Conservation (phyloP, 2,113 vertebrate species). For the Tachysurus vachellii region DNA sequence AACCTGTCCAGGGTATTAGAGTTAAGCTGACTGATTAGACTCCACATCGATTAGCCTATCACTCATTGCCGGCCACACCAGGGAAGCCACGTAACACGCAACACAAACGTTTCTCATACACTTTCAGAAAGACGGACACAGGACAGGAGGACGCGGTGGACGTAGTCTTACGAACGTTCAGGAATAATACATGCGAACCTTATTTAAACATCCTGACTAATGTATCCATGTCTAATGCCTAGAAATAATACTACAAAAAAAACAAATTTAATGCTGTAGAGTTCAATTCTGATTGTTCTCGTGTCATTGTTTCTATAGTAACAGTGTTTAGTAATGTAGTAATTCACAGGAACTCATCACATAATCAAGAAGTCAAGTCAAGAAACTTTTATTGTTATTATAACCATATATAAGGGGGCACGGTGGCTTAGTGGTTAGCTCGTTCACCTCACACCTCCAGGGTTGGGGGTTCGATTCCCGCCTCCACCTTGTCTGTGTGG, state of each 20-base stretch:
- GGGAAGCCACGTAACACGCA: conserved; percentile 43
- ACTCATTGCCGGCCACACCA: conserved; percentile 63
- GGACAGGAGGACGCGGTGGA: background rate
- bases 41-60: conserved; percentile 74
- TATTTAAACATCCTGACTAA: background rate
- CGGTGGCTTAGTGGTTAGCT: no score
- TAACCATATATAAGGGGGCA: no score
- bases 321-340: background rate
- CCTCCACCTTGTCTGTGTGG: no score
- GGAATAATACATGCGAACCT: background rate
- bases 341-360: background rate
- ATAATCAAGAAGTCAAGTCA: background rate
- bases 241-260: background rate
- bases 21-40: conserved; percentile 79
- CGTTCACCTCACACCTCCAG: no score
- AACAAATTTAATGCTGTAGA: background rate
- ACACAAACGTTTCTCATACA: background rate
- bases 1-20: conserved; percentile 77
- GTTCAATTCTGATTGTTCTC: background rate
- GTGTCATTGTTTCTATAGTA: background rate
- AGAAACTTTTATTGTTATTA: no score
- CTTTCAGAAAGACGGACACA: background rate
- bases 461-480: no score
- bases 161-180: background rate
- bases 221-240: background rate